A percentile compares a stretch with the other conserved stretches of the same genome.
These are phyloP conservation scores for Lobophora halterata DNA, from an alignment of 2,888 invertebrate genomes.

Conservation along the genomic window DNA sequence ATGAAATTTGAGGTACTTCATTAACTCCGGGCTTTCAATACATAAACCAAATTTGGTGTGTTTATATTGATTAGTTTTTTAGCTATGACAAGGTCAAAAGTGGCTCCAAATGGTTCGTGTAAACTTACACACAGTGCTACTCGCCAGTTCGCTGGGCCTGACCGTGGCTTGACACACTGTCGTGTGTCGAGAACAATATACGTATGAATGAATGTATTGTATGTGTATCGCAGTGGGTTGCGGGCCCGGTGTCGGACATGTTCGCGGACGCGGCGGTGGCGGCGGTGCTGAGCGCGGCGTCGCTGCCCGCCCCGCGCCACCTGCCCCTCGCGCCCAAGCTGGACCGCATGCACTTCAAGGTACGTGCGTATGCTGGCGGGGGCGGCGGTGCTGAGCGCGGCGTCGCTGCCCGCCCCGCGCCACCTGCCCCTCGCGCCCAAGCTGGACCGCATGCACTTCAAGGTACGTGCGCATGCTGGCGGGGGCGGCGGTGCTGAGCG, in stretches of 20 bases:
- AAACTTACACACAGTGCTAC: no score
- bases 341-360: constrained; percentile 95
- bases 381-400: constrained; percentile 91
- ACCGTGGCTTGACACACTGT: no score
- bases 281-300: constrained; percentile 89
- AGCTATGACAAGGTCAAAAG: no score
- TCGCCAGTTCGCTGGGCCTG: no score
- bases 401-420: constrained; percentile 50
- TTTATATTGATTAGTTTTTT: no score
- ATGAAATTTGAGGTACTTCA: no score
- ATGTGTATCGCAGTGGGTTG: constrained; percentile 86
- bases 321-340: constrained; percentile 82
- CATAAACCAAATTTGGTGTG: no score
- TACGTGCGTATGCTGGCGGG: no score
- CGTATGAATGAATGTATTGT: not conserved
- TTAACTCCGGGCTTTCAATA: no score
- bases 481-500: constrained; percentile 92
- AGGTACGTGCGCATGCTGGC: no score
- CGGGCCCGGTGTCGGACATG: constrained; percentile 98
- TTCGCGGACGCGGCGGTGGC: constrained; percentile 97
- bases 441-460: constrained; percentile 95
- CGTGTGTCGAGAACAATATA: no score
- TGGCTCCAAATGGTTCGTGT: no score
- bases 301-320: constrained; percentile 49
- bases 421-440: constrained; percentile 77